Conservation (phyloP, 2,888 invertebrate species). For the Matsumyia berberina region DNA sequence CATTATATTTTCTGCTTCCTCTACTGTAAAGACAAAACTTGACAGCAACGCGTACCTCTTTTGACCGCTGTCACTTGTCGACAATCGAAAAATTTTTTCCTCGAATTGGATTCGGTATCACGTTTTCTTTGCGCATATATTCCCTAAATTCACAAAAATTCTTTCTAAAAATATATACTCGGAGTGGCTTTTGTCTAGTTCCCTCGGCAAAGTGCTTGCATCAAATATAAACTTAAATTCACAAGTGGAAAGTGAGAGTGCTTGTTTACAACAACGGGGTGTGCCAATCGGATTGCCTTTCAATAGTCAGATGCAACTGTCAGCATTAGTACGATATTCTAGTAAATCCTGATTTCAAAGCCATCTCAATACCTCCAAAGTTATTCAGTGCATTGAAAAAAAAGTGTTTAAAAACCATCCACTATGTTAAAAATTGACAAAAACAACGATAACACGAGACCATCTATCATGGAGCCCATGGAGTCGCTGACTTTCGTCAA, state of each 20-base stretch:
- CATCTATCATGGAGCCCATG: constrained; percentile 82
- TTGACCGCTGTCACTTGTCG: constrained; percentile 54
- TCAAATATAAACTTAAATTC: not conserved
- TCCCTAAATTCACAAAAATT: not conserved
- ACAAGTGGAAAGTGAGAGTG: constrained; percentile 11
- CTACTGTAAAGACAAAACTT: constrained; percentile 11
- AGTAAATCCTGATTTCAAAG: not conserved
- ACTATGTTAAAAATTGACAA: constrained; percentile 65
- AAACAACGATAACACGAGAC: constrained; percentile 50
- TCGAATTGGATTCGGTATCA: constrained; percentile 3
- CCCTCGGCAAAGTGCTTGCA: not conserved
- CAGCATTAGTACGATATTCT: constrained; percentile 30
- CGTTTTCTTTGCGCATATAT: constrained; percentile 18
- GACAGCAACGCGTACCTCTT: constrained; percentile 26
- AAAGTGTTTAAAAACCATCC: not conserved
- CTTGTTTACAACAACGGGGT: constrained; percentile 44
- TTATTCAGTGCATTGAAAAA: constrained; percentile 3
- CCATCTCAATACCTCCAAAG: not conserved
- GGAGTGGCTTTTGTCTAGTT: not conserved
- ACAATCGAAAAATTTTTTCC: constrained; percentile 38
- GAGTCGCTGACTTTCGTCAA: constrained; percentile 80
- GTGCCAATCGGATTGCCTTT: constrained; percentile 36
- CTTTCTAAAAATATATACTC: not conserved
- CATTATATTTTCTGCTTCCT: not conserved
- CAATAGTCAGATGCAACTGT: constrained; percentile 36